Evolutionary conservation across 2,888 invertebrate species (phyloP).

Genomic region (Clistopyga incitator): DNA sequence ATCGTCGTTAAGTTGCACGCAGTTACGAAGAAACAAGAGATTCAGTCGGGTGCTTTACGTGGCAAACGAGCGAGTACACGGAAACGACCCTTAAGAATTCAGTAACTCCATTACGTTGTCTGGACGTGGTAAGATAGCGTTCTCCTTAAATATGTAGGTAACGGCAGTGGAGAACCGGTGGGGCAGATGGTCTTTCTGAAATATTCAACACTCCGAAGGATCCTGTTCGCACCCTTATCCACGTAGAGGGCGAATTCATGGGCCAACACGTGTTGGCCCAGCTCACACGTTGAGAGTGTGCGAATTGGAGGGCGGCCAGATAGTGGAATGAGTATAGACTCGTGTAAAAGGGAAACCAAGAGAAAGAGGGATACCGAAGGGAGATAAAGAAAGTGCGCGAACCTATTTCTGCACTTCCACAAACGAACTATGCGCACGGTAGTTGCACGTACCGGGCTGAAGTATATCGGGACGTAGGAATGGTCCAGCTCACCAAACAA

Average conservation of each 20-base stretch:
- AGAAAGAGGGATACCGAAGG: conserved; percentile 18
- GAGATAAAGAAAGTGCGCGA: conserved; percentile 45
- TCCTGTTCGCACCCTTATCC: conserved; percentile 69
- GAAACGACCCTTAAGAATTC: conserved; percentile 55
- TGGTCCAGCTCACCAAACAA: conserved; percentile 39
- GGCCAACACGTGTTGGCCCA: conserved; percentile 41
- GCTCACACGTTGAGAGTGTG: conserved; percentile 40
- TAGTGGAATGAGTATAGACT: conserved; percentile 35
- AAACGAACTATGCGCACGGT: conserved; percentile 12
- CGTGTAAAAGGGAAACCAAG: conserved; percentile 32
- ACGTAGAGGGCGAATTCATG: conserved; percentile 40
- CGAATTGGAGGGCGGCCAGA: conserved; percentile 71
- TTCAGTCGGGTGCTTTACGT: not conserved
- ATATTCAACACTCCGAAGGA: conserved; percentile 75
- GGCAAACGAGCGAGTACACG: not conserved
- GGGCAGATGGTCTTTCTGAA: conserved; percentile 71
- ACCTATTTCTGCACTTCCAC: conserved; percentile 13
- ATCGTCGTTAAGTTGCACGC: too few relatives aligned
- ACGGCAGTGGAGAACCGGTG: conserved; percentile 28
- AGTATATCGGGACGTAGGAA: conserved; percentile 31
- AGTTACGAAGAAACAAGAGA: not conserved
- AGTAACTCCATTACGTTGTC: conserved; percentile 41
- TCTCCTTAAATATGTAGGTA: conserved; percentile 61
- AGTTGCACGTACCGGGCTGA: not conserved
- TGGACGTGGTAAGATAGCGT: conserved; percentile 53